Evolutionary conservation across 2,797 vertebrate genomes (phyloP).

Genomic region (Cirrhinus molitorella): DNA sequence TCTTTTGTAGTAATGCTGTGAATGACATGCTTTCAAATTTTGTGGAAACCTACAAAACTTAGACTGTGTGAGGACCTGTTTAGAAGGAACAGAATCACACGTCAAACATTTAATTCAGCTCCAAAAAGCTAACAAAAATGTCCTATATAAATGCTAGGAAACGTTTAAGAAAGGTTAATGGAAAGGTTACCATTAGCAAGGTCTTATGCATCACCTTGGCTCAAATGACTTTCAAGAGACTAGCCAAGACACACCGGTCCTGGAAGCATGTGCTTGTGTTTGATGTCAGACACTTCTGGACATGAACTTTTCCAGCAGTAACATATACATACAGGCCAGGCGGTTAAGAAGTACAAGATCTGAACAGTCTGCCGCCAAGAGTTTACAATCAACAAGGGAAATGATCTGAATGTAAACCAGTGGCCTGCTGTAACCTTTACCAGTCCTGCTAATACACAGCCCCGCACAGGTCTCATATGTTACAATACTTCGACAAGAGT

Average conservation of each 20-base stretch:
- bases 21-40: neutral
- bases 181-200: conserved; percentile 37
- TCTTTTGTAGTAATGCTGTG: too few species aligned
- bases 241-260: conserved; percentile 70
- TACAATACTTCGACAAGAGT: conserved; percentile 38
- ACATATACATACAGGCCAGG: conserved; percentile 45
- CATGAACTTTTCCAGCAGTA: conserved; percentile 46
- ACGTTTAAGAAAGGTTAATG: conserved; percentile 6
- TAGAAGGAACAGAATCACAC: neutral
- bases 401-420: conserved; percentile 13
- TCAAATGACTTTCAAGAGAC: conserved; percentile 36
- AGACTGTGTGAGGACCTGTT: neutral
- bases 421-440: conserved; percentile 16
- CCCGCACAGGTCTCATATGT: conserved; percentile 4
- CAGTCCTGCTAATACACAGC: neutral
- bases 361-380: conserved; percentile 9
- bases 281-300: conserved; percentile 71
- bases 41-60: too few species aligned
- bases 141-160: neutral
- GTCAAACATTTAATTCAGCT: neutral
- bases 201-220: neutral
- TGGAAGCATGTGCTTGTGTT: conserved; percentile 72
- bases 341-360: conserved; percentile 36
- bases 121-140: conserved; percentile 14
- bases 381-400: conserved; percentile 26